Evolutionary conservation across 2,888 invertebrate genomes (phyloP).

Genomic region (Athalia circularis): DNA sequence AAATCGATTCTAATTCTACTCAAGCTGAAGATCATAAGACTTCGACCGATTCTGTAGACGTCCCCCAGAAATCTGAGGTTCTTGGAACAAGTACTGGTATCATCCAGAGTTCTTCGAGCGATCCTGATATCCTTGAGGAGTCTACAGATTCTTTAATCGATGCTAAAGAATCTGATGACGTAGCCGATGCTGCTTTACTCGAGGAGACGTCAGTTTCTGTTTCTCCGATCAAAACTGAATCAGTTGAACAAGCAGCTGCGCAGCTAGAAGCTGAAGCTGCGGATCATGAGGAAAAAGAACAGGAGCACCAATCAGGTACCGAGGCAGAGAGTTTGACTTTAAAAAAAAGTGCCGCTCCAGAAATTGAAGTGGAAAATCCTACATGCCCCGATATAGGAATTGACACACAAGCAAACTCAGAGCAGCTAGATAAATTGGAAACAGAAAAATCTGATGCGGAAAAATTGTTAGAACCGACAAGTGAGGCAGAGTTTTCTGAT

Average conservation of each 20-base stretch:
- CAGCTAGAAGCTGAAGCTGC: background rate
- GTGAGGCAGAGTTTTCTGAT: background rate
- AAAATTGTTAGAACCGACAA: background rate
- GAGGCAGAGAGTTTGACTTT: background rate
- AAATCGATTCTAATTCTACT: too few relatives aligned
- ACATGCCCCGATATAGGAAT: background rate
- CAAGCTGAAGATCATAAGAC: background rate
- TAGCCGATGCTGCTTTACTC: constrained; percentile 3
- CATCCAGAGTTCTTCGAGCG: background rate
- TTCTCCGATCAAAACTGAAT: background rate
- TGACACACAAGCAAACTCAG: background rate
- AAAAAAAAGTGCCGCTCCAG: background rate
- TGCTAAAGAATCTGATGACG: background rate
- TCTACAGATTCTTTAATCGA: background rate
- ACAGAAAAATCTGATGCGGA: constrained; percentile 46
- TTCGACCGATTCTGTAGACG: background rate
- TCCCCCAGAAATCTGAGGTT: background rate
- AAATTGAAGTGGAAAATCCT: background rate
- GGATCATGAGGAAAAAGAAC: constrained; percentile 9
- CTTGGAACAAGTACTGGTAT: background rate
- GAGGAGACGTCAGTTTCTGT: background rate
- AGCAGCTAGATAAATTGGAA: constrained; percentile 51
- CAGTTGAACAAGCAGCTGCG: background rate
- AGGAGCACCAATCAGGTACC: background rate
- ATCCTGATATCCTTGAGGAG: background rate